Conservation (phyloP, 2,113 vertebrate species). For the Podiceps cristatus region DNA sequence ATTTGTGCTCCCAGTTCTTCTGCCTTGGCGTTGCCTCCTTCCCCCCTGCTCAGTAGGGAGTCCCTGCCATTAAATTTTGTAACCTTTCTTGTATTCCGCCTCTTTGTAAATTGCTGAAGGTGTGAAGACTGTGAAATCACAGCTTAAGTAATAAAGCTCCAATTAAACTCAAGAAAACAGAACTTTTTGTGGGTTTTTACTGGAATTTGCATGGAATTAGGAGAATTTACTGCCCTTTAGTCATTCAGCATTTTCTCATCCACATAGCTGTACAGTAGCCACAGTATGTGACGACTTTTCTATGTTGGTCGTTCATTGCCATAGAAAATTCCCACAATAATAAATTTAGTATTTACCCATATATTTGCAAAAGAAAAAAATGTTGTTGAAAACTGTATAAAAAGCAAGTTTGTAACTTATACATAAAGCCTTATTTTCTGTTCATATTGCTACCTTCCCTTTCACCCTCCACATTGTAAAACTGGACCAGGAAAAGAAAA, state of each 20-base stretch:
- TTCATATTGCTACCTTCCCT: background rate
- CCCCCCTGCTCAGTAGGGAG: background rate
- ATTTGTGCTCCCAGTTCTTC: background rate
- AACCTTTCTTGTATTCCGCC: slow-evolving; percentile 51
- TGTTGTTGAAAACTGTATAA: background rate
- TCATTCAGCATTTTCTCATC: background rate
- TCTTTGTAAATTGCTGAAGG: slow-evolving; percentile 70
- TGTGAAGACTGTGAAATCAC: slow-evolving; percentile 66
- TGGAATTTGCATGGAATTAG: background rate
- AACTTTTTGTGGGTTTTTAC: background rate
- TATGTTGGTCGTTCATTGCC: background rate
- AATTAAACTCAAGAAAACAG: slow-evolving; percentile 46
- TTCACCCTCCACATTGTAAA: background rate
- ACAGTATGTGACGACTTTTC: background rate
- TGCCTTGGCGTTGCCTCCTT: background rate
- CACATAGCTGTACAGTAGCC: background rate
- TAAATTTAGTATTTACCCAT: background rate
- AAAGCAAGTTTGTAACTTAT: background rate
- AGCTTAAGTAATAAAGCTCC: slow-evolving; percentile 80
- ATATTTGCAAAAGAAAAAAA: background rate
- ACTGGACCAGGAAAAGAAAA: background rate
- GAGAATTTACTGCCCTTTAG: background rate
- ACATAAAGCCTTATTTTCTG: background rate
- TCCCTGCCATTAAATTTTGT: slow-evolving; percentile 23
- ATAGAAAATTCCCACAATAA: background rate